A percentile compares a stretch with the other conserved stretches of the same genome.
Conservation (phyloP, 2,113 vertebrate species). For the Heterocephalus glaber region DNA sequence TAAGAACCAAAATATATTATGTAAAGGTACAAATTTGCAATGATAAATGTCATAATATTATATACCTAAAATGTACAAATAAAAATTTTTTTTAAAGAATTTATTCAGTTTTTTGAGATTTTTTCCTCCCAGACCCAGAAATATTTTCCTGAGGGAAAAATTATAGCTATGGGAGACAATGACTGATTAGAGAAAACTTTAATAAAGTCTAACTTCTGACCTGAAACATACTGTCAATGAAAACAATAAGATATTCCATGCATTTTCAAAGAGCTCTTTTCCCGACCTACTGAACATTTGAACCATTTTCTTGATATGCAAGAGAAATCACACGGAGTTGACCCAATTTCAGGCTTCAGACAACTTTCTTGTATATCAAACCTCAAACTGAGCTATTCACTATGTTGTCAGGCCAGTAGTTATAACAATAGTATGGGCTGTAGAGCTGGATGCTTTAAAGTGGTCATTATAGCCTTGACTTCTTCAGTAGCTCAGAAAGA, state of each 20-base stretch:
- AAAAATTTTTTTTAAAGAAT: too few relatives aligned
- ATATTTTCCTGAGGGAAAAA: neutral
- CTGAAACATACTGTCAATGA: neutral
- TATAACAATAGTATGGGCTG: neutral
- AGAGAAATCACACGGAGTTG: neutral
- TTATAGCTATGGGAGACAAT: neutral
- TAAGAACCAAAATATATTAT: too few relatives aligned
- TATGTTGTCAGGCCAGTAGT: neutral
- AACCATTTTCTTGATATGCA: neutral
- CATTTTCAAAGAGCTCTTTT: conserved; percentile 14
- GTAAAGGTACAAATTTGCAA: too few relatives aligned
- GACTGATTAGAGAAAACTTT: neutral
- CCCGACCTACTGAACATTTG: neutral
- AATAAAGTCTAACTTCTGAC: conserved; percentile 28
- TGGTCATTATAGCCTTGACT: conserved; percentile 2
- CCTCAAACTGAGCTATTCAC: neutral
- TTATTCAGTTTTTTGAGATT: too few relatives aligned
- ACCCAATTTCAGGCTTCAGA: neutral
- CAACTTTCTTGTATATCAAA: neutral
- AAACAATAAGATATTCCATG: neutral
- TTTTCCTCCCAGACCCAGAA: neutral
- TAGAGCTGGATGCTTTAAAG: neutral
- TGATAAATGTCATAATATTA: too few relatives aligned
- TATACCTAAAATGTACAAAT: too few relatives aligned
- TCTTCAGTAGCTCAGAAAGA: neutral